Conservation (phyloP, 2,888 invertebrate genomes). For the Hydrotaea cyrtoneurina region DNA sequence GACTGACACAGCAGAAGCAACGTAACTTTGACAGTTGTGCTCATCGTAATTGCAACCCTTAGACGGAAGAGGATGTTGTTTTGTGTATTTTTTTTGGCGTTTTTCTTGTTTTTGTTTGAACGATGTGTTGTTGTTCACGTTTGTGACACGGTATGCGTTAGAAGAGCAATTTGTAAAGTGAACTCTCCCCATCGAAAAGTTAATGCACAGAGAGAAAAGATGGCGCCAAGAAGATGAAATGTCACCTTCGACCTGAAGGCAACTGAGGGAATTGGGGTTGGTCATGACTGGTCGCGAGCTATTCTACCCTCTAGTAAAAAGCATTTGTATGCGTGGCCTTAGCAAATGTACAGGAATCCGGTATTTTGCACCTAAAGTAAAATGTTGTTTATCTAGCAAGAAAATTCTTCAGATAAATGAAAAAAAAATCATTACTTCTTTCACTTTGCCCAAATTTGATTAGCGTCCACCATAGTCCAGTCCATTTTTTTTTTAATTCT, state of each 20-base stretch:
- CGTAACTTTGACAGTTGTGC: constrained; percentile 59
- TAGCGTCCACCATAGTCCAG: no score
- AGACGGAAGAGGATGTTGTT: constrained; percentile 55
- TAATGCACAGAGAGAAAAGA: constrained; percentile 33
- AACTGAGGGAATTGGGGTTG: background rate
- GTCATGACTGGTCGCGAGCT: background rate
- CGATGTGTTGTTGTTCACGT: background rate
- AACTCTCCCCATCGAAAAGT: constrained; percentile 7
- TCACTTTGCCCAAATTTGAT: no score
- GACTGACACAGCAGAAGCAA: constrained; percentile 17
- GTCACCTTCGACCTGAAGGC: background rate
- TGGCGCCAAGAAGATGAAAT: background rate
- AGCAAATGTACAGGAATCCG: no score
- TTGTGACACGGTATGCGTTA: background rate
- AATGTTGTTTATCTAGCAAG: no score
- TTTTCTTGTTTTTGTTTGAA: background rate
- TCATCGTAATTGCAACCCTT: constrained; percentile 49
- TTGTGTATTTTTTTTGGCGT: constrained; percentile 15
- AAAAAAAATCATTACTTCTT: no score
- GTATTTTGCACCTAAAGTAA: no score
- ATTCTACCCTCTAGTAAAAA: no score
- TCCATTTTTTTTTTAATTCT: no score
- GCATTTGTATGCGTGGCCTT: no score
- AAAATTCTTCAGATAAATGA: no score
- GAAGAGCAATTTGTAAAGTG: background rate